phyloP scores from a whole-genome alignment of 2,797 vertebrate species.

The Rachycentron canadum region DNA sequence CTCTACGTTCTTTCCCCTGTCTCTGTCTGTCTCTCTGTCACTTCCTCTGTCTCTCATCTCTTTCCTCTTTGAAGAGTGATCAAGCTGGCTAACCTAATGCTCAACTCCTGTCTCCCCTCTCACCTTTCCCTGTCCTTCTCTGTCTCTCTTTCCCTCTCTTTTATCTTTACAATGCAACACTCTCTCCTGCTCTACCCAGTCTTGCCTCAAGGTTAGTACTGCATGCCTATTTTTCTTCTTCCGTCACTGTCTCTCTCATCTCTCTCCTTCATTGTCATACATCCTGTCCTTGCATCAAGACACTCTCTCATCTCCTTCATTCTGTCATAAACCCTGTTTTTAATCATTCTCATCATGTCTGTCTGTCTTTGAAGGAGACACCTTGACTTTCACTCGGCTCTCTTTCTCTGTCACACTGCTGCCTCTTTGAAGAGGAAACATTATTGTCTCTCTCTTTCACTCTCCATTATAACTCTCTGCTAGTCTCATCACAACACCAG shows the following conservation, averaged over 20 bases:
- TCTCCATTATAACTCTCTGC: slow-evolving; percentile 33
- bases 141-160: slow-evolving; percentile 58
- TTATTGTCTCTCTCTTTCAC: slow-evolving; percentile 48
- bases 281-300: slow-evolving; percentile 69
- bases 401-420: slow-evolving; percentile 34
- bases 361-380: slow-evolving; percentile 72
- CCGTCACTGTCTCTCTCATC: slow-evolving; percentile 56
- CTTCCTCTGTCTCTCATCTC: slow-evolving; percentile 52
- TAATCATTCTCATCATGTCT: slow-evolving; percentile 74
- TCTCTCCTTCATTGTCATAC: slow-evolving; percentile 63
- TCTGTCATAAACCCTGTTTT: slow-evolving; percentile 72
- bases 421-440: slow-evolving; percentile 64
- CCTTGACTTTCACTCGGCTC: slow-evolving; percentile 69
- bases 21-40: slow-evolving; percentile 46
- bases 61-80: slow-evolving; percentile 71
- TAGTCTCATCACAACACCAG: slow-evolving; percentile 32
- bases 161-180: slow-evolving; percentile 78
- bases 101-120: slow-evolving; percentile 66
- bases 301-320: slow-evolving; percentile 66
- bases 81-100: slow-evolving; percentile 71
- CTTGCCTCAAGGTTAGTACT: slow-evolving; percentile 87
- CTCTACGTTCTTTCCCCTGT: slow-evolving; percentile 32
- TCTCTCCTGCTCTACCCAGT: slow-evolving; percentile 78
- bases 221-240: slow-evolving; percentile 62
- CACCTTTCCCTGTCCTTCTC: slow-evolving; percentile 68